Percentiles rank a stretch among this genome's conserved stretches.
phyloP scores from a whole-genome alignment of 2,888 invertebrate genomes.

The Anodontia alba region DNA sequence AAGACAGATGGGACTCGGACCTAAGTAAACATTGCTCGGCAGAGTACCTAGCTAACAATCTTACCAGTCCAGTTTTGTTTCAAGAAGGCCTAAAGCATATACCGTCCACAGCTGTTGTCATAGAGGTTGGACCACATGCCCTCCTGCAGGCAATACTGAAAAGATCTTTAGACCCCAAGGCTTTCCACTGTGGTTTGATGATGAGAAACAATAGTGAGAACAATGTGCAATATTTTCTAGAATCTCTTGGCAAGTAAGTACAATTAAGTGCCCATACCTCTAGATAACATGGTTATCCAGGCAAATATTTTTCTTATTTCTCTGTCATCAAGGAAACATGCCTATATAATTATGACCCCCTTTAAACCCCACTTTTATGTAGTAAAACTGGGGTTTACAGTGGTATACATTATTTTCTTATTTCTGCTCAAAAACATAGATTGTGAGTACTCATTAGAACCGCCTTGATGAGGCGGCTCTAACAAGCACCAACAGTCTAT shows the following conservation, averaged over 20 bases:
- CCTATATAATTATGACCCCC: too few relatives aligned
- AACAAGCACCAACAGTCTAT: too few relatives aligned
- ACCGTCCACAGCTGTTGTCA: constrained; percentile 93
- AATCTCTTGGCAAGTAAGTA: constrained; percentile 48
- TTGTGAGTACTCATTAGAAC: too few relatives aligned
- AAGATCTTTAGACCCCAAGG: constrained; percentile 91
- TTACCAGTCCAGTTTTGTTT: constrained; percentile 96
- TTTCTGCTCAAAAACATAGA: too few relatives aligned
- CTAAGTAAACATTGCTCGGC: constrained; percentile 93
- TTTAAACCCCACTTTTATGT: too few relatives aligned
- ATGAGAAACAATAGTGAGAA: constrained; percentile 89
- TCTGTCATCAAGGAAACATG: too few relatives aligned
- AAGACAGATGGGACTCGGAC: constrained; percentile 91
- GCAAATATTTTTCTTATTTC: too few relatives aligned
- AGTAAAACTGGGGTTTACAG: too few relatives aligned
- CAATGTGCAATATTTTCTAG: constrained; percentile 84
- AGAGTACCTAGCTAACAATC: constrained; percentile 97
- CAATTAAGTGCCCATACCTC: too few relatives aligned
- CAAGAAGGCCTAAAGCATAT: constrained; percentile 94
- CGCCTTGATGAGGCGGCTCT: too few relatives aligned
- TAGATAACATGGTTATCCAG: too few relatives aligned
- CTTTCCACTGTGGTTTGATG: constrained; percentile 93
- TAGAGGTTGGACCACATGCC: constrained; percentile 97
- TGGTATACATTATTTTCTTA: too few relatives aligned
- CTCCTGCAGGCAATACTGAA: constrained; percentile 96